phyloP scores from a whole-genome alignment of 2,888 invertebrate genomes.

The Melinopterus prodromus region DNA sequence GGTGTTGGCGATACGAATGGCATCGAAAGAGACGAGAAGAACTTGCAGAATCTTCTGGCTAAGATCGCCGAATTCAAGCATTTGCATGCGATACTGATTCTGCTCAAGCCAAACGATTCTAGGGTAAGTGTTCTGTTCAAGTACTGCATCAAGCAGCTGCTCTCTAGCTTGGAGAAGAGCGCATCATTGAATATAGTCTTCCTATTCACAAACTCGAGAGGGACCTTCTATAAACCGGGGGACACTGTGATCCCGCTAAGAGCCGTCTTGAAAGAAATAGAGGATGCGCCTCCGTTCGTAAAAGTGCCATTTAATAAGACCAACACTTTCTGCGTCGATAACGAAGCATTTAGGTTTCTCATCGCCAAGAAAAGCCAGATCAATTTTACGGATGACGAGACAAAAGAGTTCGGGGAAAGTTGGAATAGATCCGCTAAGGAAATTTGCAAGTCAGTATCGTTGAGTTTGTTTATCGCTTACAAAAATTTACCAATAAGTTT shows the following conservation, averaged over 20 bases:
- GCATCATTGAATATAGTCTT: constrained; percentile 40
- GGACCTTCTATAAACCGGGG: background rate
- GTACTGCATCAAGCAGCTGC: constrained; percentile 40
- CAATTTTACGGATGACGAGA: too few relatives aligned
- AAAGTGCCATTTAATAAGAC: constrained; percentile 28
- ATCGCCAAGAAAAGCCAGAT: too few relatives aligned
- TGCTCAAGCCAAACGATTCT: constrained; percentile 40
- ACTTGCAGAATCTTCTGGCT: constrained; percentile 49
- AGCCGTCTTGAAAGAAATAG: background rate
- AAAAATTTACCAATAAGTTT: too few relatives aligned
- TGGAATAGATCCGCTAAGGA: too few relatives aligned
- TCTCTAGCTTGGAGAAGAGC: constrained; percentile 37
- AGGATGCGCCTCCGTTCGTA: constrained; percentile 31
- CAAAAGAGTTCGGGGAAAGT: too few relatives aligned
- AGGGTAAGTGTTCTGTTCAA: constrained; percentile 39
- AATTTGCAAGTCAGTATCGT: too few relatives aligned
- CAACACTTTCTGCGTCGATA: too few relatives aligned
- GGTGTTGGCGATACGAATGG: constrained; percentile 49
- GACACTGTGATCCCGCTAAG: constrained; percentile 37
- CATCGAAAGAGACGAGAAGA: constrained; percentile 46
- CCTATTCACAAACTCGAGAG: constrained; percentile 24
- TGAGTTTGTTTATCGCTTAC: too few relatives aligned
- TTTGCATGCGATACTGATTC: constrained; percentile 39
- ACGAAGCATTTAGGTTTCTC: too few relatives aligned
- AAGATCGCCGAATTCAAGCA: constrained; percentile 35